Evolutionary conservation across 2,797 vertebrate genomes (phyloP).

Genomic region (Hydrophis major): DNA sequence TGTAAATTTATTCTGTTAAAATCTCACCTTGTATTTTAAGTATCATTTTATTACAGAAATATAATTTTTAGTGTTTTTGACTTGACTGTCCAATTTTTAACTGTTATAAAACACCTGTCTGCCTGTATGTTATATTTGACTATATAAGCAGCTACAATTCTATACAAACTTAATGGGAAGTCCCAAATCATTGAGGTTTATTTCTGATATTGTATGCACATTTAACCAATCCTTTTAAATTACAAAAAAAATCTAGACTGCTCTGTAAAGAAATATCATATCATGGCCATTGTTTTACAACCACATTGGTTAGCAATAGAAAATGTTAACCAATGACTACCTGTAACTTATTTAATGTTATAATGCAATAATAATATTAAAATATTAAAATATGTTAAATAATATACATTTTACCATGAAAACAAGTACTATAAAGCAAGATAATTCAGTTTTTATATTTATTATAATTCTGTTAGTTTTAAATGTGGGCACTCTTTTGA

Average conservation of each 20-base stretch:
- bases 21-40: slow-evolving; percentile 25
- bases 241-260: background rate
- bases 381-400: background rate
- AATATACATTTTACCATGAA: background rate
- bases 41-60: slow-evolving; percentile 36
- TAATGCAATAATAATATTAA: background rate
- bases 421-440: background rate
- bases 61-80: slow-evolving; percentile 40
- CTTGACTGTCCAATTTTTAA: slow-evolving; percentile 28
- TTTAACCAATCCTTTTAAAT: background rate
- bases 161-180: background rate
- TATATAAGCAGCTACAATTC: background rate
- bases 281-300: background rate
- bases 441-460: background rate
- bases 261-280: background rate
- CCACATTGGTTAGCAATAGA: background rate
- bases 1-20: slow-evolving; percentile 56
- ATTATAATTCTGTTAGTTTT: background rate
- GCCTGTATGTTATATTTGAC: background rate
- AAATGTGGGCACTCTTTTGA: background rate
- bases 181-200: background rate
- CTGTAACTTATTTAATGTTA: background rate
- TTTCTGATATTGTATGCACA: background rate
- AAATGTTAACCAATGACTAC: background rate
- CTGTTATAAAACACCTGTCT: background rate